phyloP scores from a whole-genome alignment of 2,797 vertebrate genomes.

The Taeniopygia guttata region DNA sequence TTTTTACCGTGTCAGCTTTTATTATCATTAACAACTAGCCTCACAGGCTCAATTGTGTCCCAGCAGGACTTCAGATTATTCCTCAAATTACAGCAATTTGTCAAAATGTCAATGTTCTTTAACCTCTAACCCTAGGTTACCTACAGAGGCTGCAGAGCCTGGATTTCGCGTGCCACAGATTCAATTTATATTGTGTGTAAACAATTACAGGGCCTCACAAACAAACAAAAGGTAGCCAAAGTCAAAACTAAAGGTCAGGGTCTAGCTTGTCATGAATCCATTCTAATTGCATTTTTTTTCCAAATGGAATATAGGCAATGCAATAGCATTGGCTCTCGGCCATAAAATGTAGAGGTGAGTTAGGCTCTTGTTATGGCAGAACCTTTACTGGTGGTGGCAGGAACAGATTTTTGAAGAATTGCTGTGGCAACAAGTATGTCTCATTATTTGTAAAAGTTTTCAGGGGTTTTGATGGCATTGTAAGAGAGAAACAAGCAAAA shows the following conservation, averaged over 20 bases:
- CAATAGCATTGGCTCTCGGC: background rate
- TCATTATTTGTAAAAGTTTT: background rate
- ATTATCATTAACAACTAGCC: slow-evolving; percentile 58
- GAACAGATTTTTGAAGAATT: background rate
- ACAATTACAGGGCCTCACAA: slow-evolving; percentile 30
- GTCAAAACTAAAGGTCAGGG: background rate
- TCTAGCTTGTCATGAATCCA: background rate
- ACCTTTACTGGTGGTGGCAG: background rate
- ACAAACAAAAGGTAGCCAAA: slow-evolving; percentile 25
- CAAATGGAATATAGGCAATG: background rate
- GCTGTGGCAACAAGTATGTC: background rate
- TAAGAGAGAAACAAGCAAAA: background rate
- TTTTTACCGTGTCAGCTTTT: slow-evolving; percentile 62
- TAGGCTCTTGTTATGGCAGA: background rate
- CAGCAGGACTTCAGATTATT: slow-evolving; percentile 59
- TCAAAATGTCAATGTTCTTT: slow-evolving; percentile 58
- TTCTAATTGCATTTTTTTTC: background rate
- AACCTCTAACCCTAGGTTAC: slow-evolving; percentile 54
- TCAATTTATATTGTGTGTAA: slow-evolving; percentile 29
- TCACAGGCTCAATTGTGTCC: slow-evolving; percentile 40
- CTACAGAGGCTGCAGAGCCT: background rate
- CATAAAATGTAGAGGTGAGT: background rate
- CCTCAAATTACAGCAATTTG: slow-evolving; percentile 64
- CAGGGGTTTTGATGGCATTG: background rate
- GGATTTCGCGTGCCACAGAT: background rate